phyloP scores from a whole-genome alignment of 1,140 invertebrate genomes.

The Marisa cornuarietis region DNA sequence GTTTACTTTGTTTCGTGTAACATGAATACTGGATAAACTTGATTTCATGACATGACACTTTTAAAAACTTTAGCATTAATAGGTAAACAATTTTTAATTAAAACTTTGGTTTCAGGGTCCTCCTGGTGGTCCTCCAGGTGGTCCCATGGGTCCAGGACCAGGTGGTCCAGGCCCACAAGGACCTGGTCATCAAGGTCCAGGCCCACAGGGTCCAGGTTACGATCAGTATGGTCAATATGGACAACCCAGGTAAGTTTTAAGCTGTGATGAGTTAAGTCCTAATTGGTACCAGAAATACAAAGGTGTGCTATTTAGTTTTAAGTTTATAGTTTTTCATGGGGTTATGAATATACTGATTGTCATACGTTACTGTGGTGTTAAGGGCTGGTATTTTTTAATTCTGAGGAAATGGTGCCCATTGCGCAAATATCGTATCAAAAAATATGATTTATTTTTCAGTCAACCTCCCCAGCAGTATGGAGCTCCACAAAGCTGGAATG shows the following conservation, averaged over 20 bases:
- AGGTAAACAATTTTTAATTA: too few species aligned
- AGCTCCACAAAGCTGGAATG: slow-evolving; percentile 67
- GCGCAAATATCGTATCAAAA: too few species aligned
- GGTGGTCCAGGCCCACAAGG: slow-evolving; percentile 65
- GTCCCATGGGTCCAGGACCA: slow-evolving; percentile 49
- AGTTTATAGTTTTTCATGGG: too few species aligned
- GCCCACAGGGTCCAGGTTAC: slow-evolving; percentile 61
- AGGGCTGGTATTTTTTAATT: too few species aligned
- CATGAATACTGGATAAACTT: too few species aligned
- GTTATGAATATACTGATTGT: too few species aligned
- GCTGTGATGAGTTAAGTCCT: neutral
- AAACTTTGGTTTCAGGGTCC: slow-evolving; percentile 29
- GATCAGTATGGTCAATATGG: slow-evolving; percentile 50
- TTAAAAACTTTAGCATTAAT: too few species aligned
- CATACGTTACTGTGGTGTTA: too few species aligned
- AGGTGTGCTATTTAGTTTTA: too few species aligned
- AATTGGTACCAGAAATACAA: neutral
- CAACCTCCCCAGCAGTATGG: slow-evolving; percentile 52
- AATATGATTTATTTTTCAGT: slow-evolving; percentile 17
- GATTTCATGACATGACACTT: too few species aligned
- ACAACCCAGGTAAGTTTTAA: slow-evolving; percentile 39
- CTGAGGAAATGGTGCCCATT: too few species aligned
- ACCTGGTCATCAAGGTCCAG: slow-evolving; percentile 58
- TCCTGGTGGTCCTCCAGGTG: slow-evolving; percentile 48
- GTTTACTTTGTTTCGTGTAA: too few species aligned